A percentile compares a stretch with the other conserved stretches of the same genome.
Conservation (phyloP, 2,888 invertebrate genomes). For the Brenthis daphne region DNA sequence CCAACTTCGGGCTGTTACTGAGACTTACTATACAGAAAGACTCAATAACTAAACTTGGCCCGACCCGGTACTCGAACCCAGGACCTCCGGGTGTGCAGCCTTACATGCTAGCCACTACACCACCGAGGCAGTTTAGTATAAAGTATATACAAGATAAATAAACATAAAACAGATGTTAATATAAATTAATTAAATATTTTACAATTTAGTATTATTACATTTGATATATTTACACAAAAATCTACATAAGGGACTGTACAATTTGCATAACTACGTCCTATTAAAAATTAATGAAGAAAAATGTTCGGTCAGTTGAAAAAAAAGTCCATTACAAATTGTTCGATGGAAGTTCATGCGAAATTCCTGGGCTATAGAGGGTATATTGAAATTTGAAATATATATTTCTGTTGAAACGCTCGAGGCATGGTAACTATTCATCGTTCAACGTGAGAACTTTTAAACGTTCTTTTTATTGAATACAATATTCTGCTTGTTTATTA, state of each 20-base stretch:
- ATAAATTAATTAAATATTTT: too few relatives aligned
- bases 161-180: too few relatives aligned
- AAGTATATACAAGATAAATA: too few relatives aligned
- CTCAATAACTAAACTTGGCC: too few relatives aligned
- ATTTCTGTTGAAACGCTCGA: conserved; percentile 54
- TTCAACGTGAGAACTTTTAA: conserved; percentile 53
- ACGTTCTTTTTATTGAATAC: conserved; percentile 52
- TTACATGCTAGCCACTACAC: too few relatives aligned
- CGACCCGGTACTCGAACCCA: too few relatives aligned
- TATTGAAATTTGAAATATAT: conserved; percentile 63
- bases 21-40: too few relatives aligned
- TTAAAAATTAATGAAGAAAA: conserved; percentile 35
- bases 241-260: too few relatives aligned
- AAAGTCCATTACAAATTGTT: conserved; percentile 53
- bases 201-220: not conserved
- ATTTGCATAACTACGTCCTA: conserved; percentile 16
- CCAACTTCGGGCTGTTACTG: too few relatives aligned
- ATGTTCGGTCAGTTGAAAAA: conserved; percentile 29
- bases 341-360: conserved; percentile 48
- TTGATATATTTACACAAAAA: too few relatives aligned
- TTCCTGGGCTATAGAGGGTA: conserved; percentile 42
- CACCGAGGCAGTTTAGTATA: too few relatives aligned
- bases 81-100: too few relatives aligned
- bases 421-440: conserved; percentile 59
- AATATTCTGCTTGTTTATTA: conserved; percentile 20